Evolutionary conservation across 2,797 vertebrate genomes (phyloP).

Genomic region (Spinus olivaceus): DNA sequence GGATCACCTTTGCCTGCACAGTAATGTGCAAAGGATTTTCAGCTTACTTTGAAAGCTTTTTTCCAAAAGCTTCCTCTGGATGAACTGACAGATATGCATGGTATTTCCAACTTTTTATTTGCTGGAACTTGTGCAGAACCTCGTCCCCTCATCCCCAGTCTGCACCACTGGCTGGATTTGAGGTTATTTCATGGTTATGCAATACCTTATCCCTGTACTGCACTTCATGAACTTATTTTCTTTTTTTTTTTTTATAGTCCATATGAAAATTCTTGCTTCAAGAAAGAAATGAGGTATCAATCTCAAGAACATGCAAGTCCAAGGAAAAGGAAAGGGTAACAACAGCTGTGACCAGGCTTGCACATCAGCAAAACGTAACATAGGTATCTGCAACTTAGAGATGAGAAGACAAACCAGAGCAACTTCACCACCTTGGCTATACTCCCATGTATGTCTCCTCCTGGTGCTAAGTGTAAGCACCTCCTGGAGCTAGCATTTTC

Average conservation of each 20-base stretch:
- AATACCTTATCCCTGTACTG: background rate
- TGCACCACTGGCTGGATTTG: background rate
- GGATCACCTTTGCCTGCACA: background rate
- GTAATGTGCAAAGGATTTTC: background rate
- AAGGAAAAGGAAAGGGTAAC: background rate
- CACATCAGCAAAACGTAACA: background rate
- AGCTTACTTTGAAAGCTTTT: background rate
- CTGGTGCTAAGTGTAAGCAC: background rate
- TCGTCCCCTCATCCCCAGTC: background rate
- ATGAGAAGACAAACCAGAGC: background rate
- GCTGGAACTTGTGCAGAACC: background rate
- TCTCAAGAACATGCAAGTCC: background rate
- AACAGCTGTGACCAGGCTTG: background rate
- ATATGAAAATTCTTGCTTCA: background rate
- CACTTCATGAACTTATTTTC: background rate
- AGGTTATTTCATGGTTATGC: background rate
- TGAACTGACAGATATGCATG: background rate
- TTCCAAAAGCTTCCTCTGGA: background rate
- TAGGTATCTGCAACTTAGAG: background rate
- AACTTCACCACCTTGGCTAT: background rate
- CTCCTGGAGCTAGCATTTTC: background rate
- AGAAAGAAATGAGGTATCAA: background rate
- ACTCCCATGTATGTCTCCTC: background rate
- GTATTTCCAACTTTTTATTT: background rate
- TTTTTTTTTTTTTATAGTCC: background rate